A percentile compares a stretch with the other conserved stretches of the same genome.
These are phyloP conservation scores for Volucella inanis DNA, from an alignment of 2,888 invertebrate species.

Conservation along the genomic window DNA sequence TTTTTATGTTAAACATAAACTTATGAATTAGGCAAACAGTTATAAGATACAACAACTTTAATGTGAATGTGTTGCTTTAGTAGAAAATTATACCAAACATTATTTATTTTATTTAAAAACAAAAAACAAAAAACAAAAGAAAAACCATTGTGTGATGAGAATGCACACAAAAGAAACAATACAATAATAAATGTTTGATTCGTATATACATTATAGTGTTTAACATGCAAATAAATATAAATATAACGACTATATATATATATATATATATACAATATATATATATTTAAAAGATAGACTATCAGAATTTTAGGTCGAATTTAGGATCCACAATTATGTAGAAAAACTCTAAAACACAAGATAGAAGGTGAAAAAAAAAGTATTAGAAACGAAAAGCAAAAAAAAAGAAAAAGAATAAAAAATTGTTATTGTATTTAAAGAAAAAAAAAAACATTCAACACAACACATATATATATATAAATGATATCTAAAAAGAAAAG, in stretches of 20 bases:
- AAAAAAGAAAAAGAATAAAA: conserved; percentile 23
- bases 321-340: conserved; percentile 53
- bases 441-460: not conserved
- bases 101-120: conserved; percentile 46
- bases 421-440: conserved; percentile 18
- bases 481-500: conserved; percentile 2
- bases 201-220: conserved; percentile 8
- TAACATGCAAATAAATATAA: conserved; percentile 4
- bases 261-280: too few relatives aligned
- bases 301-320: conserved; percentile 62
- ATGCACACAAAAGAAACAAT: conserved; percentile 11
- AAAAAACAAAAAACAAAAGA: conserved; percentile 23
- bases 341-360: conserved; percentile 21
- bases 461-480: conserved; percentile 3
- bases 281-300: conserved; percentile 10
- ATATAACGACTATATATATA: not conserved
- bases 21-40: conserved; percentile 41
- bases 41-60: not conserved
- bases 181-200: conserved; percentile 58
- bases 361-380: conserved; percentile 33
- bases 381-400: conserved; percentile 27
- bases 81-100: conserved; percentile 64
- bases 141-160: conserved; percentile 15
- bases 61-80: conserved; percentile 63
- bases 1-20: conserved; percentile 43